A percentile compares a stretch with the other conserved stretches of the same genome.
These are phyloP conservation scores for Turdus rufiventris DNA, from an alignment of 2,113 vertebrate species.

Conservation along the genomic window DNA sequence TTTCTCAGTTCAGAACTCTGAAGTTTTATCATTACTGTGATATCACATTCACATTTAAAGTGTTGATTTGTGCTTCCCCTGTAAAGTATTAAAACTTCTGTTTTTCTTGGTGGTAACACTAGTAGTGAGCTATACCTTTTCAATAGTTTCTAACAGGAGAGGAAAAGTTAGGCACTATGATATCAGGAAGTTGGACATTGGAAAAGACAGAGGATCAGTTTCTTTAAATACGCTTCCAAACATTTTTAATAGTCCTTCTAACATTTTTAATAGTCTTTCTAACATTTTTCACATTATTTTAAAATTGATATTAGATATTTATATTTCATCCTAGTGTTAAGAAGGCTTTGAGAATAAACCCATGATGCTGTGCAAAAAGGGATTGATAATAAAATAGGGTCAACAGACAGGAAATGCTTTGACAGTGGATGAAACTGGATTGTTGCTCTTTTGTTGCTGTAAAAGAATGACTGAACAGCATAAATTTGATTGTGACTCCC, in stretches of 20 bases:
- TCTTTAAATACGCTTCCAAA: neutral
- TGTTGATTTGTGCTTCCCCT: neutral
- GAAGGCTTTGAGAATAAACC: neutral
- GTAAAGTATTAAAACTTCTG: neutral
- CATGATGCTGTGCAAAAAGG: neutral
- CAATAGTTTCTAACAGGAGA: neutral
- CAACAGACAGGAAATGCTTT: neutral
- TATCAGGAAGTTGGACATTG: neutral
- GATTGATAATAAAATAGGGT: neutral
- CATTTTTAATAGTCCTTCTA: neutral
- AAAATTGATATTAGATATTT: neutral
- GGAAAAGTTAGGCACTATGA: neutral
- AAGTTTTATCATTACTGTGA: neutral
- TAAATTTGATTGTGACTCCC: neutral
- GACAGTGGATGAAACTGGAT: neutral
- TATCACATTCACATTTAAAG: neutral
- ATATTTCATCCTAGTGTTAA: neutral
- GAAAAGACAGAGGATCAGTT: neutral
- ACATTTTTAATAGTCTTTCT: neutral
- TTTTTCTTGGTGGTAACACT: neutral
- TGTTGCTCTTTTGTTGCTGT: neutral
- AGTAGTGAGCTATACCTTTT: neutral
- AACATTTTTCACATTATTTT: neutral
- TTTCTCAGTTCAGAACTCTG: neutral
- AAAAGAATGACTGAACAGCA: slow-evolving; percentile 11